These are phyloP conservation scores for Macrobrachium nipponense DNA, from an alignment of 1,140 invertebrate genomes.

Conservation along the genomic window DNA sequence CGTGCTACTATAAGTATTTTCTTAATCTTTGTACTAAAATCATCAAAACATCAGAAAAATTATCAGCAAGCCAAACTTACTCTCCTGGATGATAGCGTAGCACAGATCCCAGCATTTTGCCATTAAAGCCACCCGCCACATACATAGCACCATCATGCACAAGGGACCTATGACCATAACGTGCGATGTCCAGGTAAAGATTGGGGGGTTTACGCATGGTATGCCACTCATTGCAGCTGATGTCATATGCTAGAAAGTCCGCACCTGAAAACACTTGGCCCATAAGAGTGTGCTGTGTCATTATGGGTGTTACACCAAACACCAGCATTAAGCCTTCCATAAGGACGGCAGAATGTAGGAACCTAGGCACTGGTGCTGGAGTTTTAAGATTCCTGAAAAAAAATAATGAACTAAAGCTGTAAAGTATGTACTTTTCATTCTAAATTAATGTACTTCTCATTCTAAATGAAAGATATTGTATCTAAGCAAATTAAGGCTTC, in stretches of 20 bases:
- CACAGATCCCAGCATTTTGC: constrained; percentile 68
- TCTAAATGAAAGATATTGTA: not conserved
- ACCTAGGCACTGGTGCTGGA: constrained; percentile 82
- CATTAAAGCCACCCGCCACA: constrained; percentile 73
- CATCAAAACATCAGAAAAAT: constrained; percentile 67
- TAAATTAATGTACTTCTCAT: too few relatives aligned
- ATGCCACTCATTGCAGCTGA: constrained; percentile 82
- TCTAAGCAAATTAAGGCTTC: too few relatives aligned
- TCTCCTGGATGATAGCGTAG: constrained; percentile 79
- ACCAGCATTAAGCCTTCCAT: constrained; percentile 86
- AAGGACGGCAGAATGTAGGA: constrained; percentile 87
- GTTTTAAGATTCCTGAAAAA: constrained; percentile 77
- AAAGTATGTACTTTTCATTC: not conserved
- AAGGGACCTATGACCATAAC: constrained; percentile 84
- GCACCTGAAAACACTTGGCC: constrained; percentile 88
- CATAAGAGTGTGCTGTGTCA: constrained; percentile 84
- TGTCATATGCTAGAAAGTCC: constrained; percentile 89
- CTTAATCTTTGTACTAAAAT: not conserved
- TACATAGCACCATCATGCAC: constrained; percentile 81
- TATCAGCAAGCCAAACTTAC: constrained; percentile 75
- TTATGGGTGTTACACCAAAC: constrained; percentile 97
- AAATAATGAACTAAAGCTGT: too few relatives aligned
- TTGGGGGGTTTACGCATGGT: constrained; percentile 72
- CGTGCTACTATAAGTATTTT: too few relatives aligned
- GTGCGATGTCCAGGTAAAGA: constrained; percentile 77